Evolutionary conservation across 2,797 vertebrate genomes (phyloP).

Genomic region (Epinephelus coioides): DNA sequence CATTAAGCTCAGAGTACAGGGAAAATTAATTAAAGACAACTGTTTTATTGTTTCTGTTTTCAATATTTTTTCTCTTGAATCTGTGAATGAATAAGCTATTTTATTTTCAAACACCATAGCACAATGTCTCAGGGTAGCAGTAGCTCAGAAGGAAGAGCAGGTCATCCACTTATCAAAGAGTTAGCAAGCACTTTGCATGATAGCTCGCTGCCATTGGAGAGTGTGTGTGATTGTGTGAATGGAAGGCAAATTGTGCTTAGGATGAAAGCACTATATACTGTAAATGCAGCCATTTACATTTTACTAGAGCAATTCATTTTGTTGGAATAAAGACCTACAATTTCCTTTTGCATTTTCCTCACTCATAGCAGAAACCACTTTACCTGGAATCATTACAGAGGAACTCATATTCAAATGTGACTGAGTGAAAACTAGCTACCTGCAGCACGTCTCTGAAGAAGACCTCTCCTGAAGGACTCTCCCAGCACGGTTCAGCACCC

Average conservation of each 20-base stretch:
- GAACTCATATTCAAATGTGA: not conserved
- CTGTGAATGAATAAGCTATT: too few relatives aligned
- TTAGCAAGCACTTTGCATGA: too few relatives aligned
- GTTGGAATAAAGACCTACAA: not conserved
- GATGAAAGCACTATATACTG: not conserved
- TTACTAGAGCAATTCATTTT: not conserved
- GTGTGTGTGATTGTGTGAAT: too few relatives aligned
- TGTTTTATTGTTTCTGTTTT: too few relatives aligned
- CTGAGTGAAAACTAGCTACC: slow-evolving; percentile 45
- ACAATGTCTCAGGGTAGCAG: too few relatives aligned
- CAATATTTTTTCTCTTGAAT: too few relatives aligned
- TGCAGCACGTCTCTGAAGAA: slow-evolving; percentile 46
- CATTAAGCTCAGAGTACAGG: too few relatives aligned
- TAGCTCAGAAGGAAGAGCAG: too few relatives aligned
- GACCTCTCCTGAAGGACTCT: slow-evolving; percentile 44
- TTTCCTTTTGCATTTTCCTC: not conserved
- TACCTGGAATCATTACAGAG: not conserved
- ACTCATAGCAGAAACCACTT: not conserved
- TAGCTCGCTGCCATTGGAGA: not conserved
- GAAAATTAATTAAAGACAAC: too few relatives aligned
- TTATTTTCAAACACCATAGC: too few relatives aligned
- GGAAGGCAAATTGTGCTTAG: too few relatives aligned
- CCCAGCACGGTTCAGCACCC: slow-evolving; percentile 54
- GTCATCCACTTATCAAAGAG: too few relatives aligned
- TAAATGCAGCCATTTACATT: not conserved